Percentiles rank a stretch among this genome's conserved stretches.
These are phyloP conservation scores for Copidosoma floridanum DNA, from an alignment of 1,140 invertebrate species.

Conservation along the genomic window DNA sequence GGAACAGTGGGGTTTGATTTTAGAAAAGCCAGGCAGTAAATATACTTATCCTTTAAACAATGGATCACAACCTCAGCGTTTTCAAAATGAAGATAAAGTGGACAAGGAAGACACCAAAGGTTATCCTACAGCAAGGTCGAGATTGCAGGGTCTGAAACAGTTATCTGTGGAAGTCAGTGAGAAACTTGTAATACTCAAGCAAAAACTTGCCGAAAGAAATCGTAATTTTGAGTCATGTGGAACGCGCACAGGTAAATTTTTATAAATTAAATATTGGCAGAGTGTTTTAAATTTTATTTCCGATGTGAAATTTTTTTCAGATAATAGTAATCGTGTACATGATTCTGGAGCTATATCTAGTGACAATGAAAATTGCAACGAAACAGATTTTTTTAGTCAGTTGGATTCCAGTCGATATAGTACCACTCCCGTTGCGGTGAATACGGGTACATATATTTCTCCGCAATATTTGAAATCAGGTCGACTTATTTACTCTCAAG, in stretches of 20 bases:
- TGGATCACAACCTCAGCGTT: conserved; percentile 30
- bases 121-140: conserved; percentile 57
- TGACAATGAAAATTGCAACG: conserved; percentile 26
- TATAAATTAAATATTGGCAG: too few species aligned
- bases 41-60: conserved; percentile 62
- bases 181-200: conserved; percentile 65
- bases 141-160: conserved; percentile 65
- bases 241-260: conserved; percentile 9
- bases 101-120: conserved; percentile 48
- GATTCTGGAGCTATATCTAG: conserved; percentile 6
- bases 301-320: conserved; percentile 31
- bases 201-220: conserved; percentile 64
- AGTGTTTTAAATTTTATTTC: not conserved
- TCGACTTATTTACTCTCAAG: conserved; percentile 56
- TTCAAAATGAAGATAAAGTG: conserved; percentile 35
- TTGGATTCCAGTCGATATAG: conserved; percentile 17
- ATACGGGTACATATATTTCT: conserved; percentile 52
- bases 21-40: conserved; percentile 63
- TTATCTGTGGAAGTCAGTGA: conserved; percentile 66
- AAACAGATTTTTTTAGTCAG: conserved; percentile 23
- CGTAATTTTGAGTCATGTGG: conserved; percentile 40
- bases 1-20: conserved; percentile 64
- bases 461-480: conserved; percentile 54
- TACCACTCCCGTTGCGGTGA: conserved; percentile 39
- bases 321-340: conserved; percentile 39